Base-by-base conservation (phyloP, 2,888 invertebrate species). In the Phragmatobia fuliginosa region DNA sequence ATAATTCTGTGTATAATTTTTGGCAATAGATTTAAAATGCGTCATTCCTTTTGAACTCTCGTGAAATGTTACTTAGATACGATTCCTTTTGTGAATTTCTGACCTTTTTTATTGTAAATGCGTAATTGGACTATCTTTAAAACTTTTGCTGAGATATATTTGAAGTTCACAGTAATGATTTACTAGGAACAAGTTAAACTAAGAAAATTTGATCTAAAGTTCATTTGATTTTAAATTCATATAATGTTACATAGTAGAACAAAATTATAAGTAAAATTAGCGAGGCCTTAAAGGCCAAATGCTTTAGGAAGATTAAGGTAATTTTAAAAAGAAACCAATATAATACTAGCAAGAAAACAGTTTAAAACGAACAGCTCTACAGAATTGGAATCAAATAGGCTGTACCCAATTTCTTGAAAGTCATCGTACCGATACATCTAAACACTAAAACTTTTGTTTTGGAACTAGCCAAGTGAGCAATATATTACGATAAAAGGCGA, bases 1-100 rank as follows among this genome's bases (percentile, higher is more conserved):
- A 90, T 90, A 87, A 87, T 88, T 88, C 85, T 76, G 84, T 83
- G 83, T 87, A 85, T 87, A 85, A 85, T 86, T 87, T 83, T 81
- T 77, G 67, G 75, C 76, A 76, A 88, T 86, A 79, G 81, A 85
- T 82, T 83, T 83, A 85, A 87, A 86, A 87, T 81, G 80, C 79
- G 80, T 79, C 79, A 77, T 85, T 79, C 78, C 81, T 82, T 86
- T 86, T 83, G 82, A 81, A 79, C 76, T 78, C 71, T 60, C 68
- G 41, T 65, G 69, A 78, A 83, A 81, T 66, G 76, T 77, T 81
- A 78, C 76, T 83, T 71, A 73, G 74, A 78, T 73, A 77, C 76
- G 75, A 79, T 21, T 75, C 71, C 72, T 79, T 81, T 77, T 79
- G 72, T 77, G 71, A 82, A 79, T 75, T 70, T 75, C 69, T 77